phyloP scores from a whole-genome alignment of 2,888 invertebrate genomes.

The Arge pagana region DNA sequence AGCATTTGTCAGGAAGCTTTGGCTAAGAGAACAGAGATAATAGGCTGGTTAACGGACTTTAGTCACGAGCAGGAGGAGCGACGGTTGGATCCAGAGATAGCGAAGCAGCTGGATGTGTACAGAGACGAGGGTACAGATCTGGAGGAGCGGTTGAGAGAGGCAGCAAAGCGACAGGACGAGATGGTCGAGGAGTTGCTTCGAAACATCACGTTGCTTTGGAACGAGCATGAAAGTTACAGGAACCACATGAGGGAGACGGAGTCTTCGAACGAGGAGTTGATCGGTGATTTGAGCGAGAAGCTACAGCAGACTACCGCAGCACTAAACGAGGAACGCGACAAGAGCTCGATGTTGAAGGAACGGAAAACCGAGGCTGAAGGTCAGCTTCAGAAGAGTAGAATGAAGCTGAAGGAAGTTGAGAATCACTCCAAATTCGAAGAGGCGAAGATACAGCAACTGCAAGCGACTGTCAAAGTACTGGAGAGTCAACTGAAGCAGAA shows the following conservation, averaged over 20 bases:
- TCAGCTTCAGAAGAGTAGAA: slow-evolving; percentile 36
- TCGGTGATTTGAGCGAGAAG: slow-evolving; percentile 31
- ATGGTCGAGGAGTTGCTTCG: slow-evolving; percentile 27
- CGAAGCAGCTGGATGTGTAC: slow-evolving; percentile 25
- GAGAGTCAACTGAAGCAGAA: slow-evolving; percentile 43
- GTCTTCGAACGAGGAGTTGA: slow-evolving; percentile 18
- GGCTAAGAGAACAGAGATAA: slow-evolving; percentile 32
- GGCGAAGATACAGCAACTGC: slow-evolving; percentile 37
- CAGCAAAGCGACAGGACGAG: slow-evolving; percentile 25
- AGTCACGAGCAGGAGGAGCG: slow-evolving; percentile 10
- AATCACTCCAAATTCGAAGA: slow-evolving; percentile 31
- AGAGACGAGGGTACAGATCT: slow-evolving; percentile 25
- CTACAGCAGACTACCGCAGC: slow-evolving; percentile 29
- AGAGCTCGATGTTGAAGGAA: slow-evolving; percentile 33
- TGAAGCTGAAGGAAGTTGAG: slow-evolving; percentile 41
- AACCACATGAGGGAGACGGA: slow-evolving; percentile 30
- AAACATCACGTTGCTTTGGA: slow-evolving; percentile 27
- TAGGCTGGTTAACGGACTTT: slow-evolving; percentile 29
- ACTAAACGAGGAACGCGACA: slow-evolving; percentile 35
- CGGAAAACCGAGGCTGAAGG: slow-evolving; percentile 32
- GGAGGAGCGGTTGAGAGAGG: slow-evolving; percentile 28
- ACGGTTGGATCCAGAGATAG: slow-evolving; percentile 20
- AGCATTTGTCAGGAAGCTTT: slow-evolving; percentile 34
- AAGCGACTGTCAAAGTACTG: slow-evolving; percentile 34
- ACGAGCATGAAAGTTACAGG: slow-evolving; percentile 18